Conservation (phyloP, 2,888 invertebrate species). For the Cryptocephalus moraei region DNA sequence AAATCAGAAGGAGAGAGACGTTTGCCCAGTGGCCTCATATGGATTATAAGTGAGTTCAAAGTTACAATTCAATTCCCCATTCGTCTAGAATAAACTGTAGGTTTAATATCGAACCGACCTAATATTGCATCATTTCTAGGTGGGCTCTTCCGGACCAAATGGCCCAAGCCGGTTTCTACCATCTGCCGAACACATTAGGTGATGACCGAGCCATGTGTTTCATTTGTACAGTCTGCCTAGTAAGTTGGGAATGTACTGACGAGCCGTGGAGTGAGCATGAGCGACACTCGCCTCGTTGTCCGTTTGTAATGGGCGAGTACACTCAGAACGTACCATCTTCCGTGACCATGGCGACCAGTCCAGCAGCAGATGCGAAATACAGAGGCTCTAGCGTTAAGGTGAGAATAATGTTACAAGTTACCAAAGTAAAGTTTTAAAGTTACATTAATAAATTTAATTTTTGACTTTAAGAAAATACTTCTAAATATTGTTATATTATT, state of each 20-base stretch:
- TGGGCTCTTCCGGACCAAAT: constrained; percentile 94
- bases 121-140: constrained; percentile 37
- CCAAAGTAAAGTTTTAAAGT: too few species aligned
- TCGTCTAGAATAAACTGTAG: too few species aligned
- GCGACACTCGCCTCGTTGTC: constrained; percentile 85
- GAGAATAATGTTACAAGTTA: neutral
- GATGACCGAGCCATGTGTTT: constrained; percentile 96
- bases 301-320: constrained; percentile 88
- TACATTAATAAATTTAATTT: too few species aligned
- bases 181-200: constrained; percentile 80
- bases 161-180: constrained; percentile 96
- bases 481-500: too few species aligned
- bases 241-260: constrained; percentile 91
- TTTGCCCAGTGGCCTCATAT: constrained; percentile 94
- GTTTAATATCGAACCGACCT: too few species aligned
- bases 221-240: constrained; percentile 83
- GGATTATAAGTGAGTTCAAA: constrained; percentile 76
- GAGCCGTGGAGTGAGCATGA: constrained; percentile 98
- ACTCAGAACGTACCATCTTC: constrained; percentile 91
- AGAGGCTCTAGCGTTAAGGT: constrained; percentile 20
- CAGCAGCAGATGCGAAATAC: constrained; percentile 46
- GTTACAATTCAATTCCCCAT: too few species aligned
- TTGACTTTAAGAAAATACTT: too few species aligned
- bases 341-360: constrained; percentile 73
- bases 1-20: constrained; percentile 81